Evolutionary conservation across 1,140 invertebrate genomes (phyloP).

Genomic region (Oedothorax gibbosus): DNA sequence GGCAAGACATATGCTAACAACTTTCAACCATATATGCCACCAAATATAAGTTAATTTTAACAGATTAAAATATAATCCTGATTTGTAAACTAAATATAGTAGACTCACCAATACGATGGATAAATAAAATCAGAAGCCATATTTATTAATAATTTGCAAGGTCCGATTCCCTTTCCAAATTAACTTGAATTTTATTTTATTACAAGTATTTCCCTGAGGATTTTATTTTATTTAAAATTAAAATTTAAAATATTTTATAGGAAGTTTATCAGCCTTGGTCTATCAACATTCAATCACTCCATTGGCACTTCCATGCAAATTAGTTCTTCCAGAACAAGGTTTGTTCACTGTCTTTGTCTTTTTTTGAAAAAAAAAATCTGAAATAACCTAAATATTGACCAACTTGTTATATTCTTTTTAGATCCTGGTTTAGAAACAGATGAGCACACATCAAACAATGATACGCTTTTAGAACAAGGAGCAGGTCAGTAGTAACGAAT

Average conservation of each 20-base stretch:
- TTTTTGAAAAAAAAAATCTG: background rate
- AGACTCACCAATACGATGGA: too few species aligned
- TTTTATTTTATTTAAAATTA: too few species aligned
- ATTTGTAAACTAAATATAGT: too few species aligned
- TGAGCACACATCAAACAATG: slow-evolving; percentile 66
- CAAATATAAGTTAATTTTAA: too few species aligned
- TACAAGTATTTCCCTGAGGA: too few species aligned
- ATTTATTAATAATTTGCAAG: too few species aligned
- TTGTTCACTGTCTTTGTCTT: background rate
- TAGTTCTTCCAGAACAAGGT: slow-evolving; percentile 85
- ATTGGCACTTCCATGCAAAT: slow-evolving; percentile 90
- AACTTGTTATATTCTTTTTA: background rate
- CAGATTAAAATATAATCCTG: too few species aligned
- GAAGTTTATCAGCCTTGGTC: slow-evolving; percentile 71
- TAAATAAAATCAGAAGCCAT: too few species aligned
- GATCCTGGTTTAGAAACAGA: slow-evolving; percentile 23
- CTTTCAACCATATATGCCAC: too few species aligned
- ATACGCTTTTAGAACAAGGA: slow-evolving; percentile 76
- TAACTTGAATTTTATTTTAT: too few species aligned
- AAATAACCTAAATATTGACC: background rate
- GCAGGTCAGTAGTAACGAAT: slow-evolving; percentile 72
- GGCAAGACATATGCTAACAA: too few species aligned
- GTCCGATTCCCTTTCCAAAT: too few species aligned
- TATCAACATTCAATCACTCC: slow-evolving; percentile 98
- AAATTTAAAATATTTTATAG: slow-evolving; percentile 20